Percentiles rank a stretch among this genome's conserved stretches.
Conservation (phyloP, 2,888 invertebrate genomes). For the Zaprionus bogoriensis region DNA sequence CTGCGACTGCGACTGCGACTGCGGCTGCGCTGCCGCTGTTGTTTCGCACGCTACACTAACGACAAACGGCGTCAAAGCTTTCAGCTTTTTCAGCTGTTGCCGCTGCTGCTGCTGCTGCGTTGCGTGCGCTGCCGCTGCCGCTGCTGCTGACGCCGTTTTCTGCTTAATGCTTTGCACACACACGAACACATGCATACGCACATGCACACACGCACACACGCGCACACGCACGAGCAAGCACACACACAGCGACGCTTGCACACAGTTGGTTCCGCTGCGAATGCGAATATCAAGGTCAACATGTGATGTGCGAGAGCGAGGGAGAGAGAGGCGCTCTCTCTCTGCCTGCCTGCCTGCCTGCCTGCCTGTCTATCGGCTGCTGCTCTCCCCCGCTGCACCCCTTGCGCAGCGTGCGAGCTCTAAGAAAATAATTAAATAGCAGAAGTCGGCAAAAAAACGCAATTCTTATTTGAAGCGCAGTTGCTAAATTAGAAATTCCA, state of each 20-base stretch:
- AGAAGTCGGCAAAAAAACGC: conserved; percentile 62
- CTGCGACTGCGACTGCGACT: conserved; percentile 6
- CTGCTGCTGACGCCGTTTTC: conserved; percentile 23
- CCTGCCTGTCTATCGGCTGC: too few relatives aligned
- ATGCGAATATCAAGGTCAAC: conserved; percentile 81
- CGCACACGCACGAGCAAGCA: conserved; percentile 2
- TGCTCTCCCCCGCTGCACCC: too few relatives aligned
- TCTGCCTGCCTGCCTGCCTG: conserved; percentile 14
- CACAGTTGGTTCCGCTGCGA: conserved; percentile 78
- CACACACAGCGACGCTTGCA: conserved; percentile 23
- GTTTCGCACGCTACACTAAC: conserved; percentile 60
- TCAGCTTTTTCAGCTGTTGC: conserved; percentile 48
- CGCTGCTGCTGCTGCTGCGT: conserved; percentile 37
- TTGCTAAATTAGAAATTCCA: conserved; percentile 72
- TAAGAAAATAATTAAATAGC: conserved; percentile 72
- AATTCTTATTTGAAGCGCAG: conserved; percentile 72
- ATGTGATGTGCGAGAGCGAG: conserved; percentile 67
- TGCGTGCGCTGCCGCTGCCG: conserved; percentile 52
- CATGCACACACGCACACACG: conserved; percentile 13
- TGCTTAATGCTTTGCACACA: conserved; percentile 58
- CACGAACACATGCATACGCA: conserved; percentile 25
- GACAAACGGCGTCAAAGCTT: conserved; percentile 52
- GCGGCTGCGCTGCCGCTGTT: conserved; percentile 17
- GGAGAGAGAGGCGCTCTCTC: conserved; percentile 21
- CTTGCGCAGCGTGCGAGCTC: conserved; percentile 58